A percentile compares a stretch with the other conserved stretches of the same genome.
phyloP scores from a whole-genome alignment of 2,113 vertebrate genomes.

The Macrotis lagotis region DNA sequence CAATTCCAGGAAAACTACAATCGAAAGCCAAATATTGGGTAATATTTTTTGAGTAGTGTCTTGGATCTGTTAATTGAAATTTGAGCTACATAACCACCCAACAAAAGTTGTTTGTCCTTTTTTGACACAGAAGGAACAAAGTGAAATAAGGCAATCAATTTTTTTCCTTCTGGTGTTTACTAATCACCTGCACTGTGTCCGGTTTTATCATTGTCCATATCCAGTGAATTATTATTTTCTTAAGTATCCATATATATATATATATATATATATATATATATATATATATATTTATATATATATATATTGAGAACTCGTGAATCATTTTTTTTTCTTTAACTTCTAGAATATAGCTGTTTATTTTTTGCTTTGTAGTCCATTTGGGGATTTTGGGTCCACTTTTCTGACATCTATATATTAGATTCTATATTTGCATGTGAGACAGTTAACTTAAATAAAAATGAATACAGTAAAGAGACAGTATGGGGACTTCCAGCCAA shows the following conservation, averaged over 20 bases:
- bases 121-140: neutral
- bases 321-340: neutral
- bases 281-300: no score
- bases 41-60: slow-evolving; percentile 75
- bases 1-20: slow-evolving; percentile 90
- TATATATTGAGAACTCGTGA: no score
- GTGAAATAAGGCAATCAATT: neutral
- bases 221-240: neutral
- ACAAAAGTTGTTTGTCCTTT: neutral
- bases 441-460: neutral
- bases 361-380: neutral
- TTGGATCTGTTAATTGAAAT: neutral
- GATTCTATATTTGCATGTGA: neutral
- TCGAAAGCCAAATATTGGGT: slow-evolving; percentile 92
- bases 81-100: neutral
- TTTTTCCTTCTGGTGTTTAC: neutral
- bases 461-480: neutral
- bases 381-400: neutral
- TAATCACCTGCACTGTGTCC: neutral
- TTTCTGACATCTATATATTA: neutral
- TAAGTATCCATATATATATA: neutral
- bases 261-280: no score
- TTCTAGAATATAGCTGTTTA: neutral
- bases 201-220: neutral
- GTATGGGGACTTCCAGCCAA: no score